A percentile compares a stretch with the other conserved stretches of the same genome.
phyloP scores from a whole-genome alignment of 1,140 invertebrate species.

The Latrodectus geometricus region DNA sequence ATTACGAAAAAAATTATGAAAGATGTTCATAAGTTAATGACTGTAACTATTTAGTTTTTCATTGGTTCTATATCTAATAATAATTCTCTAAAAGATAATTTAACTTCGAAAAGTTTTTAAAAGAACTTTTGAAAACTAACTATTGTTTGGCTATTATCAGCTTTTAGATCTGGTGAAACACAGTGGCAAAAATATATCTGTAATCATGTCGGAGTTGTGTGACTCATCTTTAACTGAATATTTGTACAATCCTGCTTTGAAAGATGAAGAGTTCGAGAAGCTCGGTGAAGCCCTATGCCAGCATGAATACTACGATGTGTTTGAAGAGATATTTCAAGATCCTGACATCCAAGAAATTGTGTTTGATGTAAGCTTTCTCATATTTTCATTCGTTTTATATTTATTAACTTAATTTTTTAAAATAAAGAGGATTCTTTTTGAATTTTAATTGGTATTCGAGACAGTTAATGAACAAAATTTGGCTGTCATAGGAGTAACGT shows the following conservation, averaged over 20 bases:
- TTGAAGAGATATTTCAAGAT: constrained; percentile 56
- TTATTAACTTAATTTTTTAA: too few relatives aligned
- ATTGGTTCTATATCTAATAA: too few relatives aligned
- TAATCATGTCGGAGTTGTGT: constrained; percentile 29
- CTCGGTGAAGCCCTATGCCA: constrained; percentile 18
- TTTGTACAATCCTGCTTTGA: constrained; percentile 51
- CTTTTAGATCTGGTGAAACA: constrained; percentile 18
- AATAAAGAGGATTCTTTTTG: too few relatives aligned
- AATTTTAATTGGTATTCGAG: too few relatives aligned
- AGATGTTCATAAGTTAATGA: too few relatives aligned
- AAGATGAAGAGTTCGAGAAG: background rate
- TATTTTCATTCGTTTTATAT: background rate
- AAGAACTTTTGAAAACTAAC: too few relatives aligned
- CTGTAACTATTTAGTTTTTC: too few relatives aligned
- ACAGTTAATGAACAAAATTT: too few relatives aligned
- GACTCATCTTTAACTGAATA: constrained; percentile 16
- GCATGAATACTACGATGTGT: constrained; percentile 36
- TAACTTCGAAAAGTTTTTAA: too few relatives aligned
- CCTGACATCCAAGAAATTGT: constrained; percentile 58
- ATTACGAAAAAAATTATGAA: too few relatives aligned
- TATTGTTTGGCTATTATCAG: background rate
- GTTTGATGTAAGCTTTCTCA: constrained; percentile 22
- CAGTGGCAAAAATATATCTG: constrained; percentile 29
- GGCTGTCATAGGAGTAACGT: too few relatives aligned
- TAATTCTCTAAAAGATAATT: too few relatives aligned